These are phyloP conservation scores for Campoletis sonorensis DNA, from an alignment of 1,140 invertebrate genomes.

Conservation along the genomic window DNA sequence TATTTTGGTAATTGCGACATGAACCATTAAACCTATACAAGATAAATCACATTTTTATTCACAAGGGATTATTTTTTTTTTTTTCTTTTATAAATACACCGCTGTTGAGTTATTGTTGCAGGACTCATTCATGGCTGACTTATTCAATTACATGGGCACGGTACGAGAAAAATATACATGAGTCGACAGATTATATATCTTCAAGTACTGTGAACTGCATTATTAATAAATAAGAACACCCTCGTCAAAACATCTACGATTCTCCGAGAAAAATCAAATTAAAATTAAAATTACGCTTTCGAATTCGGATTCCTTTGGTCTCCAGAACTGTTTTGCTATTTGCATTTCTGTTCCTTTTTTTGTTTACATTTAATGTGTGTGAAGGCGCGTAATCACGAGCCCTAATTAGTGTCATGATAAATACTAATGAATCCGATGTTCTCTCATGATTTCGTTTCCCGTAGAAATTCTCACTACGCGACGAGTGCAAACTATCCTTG, in stretches of 20 bases:
- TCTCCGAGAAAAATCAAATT: background rate
- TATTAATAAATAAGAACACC: background rate
- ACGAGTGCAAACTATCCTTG: background rate
- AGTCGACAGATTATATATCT: background rate
- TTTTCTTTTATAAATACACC: constrained; percentile 9
- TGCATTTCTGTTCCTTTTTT: constrained; percentile 1
- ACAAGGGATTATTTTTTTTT: background rate
- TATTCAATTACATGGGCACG: constrained; percentile 21
- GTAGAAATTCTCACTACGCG: constrained; percentile 27
- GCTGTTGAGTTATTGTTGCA: constrained; percentile 34
- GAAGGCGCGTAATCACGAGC: background rate
- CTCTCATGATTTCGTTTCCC: background rate
- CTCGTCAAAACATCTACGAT: background rate
- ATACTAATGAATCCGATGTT: constrained; percentile 14
- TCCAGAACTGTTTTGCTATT: too few species aligned
- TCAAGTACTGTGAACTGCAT: constrained; percentile 32
- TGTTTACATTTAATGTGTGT: background rate
- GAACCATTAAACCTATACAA: constrained; percentile 39
- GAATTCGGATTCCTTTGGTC: too few species aligned
- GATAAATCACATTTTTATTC: constrained; percentile 47
- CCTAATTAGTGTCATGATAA: constrained; percentile 6
- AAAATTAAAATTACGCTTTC: background rate
- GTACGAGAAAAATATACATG: constrained; percentile 36
- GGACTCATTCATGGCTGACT: constrained; percentile 34
- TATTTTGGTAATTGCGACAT: constrained; percentile 37